A percentile compares a stretch with the other conserved stretches of the same genome.
Conservation (phyloP, 1,140 invertebrate species). For the Drosophila neocordata region DNA sequence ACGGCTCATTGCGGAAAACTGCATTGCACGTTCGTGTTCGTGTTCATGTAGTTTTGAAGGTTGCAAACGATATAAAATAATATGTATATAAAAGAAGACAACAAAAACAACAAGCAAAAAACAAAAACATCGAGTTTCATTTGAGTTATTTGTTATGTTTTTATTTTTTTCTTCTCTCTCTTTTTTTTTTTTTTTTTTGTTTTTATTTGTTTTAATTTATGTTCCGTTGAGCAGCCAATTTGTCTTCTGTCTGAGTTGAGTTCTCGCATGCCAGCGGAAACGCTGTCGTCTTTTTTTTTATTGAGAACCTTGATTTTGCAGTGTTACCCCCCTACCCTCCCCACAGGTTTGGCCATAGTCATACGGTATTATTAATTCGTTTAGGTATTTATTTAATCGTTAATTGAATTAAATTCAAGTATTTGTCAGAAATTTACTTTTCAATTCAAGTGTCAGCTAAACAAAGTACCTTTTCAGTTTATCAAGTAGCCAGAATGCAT, state of each 20-base stretch:
- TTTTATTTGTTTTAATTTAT: conserved; percentile 45
- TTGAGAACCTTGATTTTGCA: conserved; percentile 35
- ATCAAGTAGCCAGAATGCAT: not conserved
- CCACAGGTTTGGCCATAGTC: too few species aligned
- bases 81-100: conserved; percentile 23
- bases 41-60: conserved; percentile 64
- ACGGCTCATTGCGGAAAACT: conserved; percentile 72
- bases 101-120: conserved; percentile 11
- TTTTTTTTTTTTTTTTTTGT: conserved; percentile 24
- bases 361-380: conserved; percentile 40
- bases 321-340: conserved; percentile 17
- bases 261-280: conserved; percentile 52
- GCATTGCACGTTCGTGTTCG: conserved; percentile 69
- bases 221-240: conserved; percentile 68
- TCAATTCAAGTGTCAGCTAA: conserved; percentile 4
- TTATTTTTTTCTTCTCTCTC: too few species aligned
- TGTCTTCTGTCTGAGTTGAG: conserved; percentile 47
- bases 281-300: conserved; percentile 45
- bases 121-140: conserved; percentile 49
- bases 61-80: conserved; percentile 49
- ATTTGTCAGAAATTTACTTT: conserved; percentile 32
- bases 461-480: not conserved
- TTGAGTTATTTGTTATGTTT: conserved; percentile 33
- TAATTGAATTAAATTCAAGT: conserved; percentile 22
- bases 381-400: conserved; percentile 35